A percentile compares a stretch with the other conserved stretches of the same genome.
phyloP scores from a whole-genome alignment of 2,888 invertebrate species.

The Acanthopleura granulata region DNA sequence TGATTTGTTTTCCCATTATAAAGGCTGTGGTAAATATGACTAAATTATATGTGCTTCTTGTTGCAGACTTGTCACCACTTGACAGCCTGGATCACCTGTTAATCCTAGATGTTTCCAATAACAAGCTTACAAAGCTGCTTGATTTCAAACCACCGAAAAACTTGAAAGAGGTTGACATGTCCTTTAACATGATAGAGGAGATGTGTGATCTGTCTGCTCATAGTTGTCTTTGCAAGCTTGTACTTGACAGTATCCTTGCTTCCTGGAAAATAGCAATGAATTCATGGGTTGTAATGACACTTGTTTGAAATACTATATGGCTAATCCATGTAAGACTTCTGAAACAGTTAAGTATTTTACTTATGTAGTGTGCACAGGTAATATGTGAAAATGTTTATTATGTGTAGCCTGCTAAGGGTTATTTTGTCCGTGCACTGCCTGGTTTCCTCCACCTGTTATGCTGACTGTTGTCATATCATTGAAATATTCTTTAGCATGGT shows the following conservation, averaged over 20 bases:
- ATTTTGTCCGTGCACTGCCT: too few species aligned
- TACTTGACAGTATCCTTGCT: conserved; percentile 65
- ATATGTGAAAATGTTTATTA: too few species aligned
- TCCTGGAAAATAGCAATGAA: neutral
- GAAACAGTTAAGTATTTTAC: too few species aligned
- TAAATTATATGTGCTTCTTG: neutral
- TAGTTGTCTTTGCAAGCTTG: conserved; percentile 56
- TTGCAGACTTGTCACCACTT: conserved; percentile 62
- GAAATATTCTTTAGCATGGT: too few species aligned
- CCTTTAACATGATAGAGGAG: conserved; percentile 62
- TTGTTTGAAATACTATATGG: neutral
- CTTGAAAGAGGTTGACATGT: conserved; percentile 63
- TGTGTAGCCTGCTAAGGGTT: too few species aligned
- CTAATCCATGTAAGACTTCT: too few species aligned
- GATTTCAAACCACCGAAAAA: conserved; percentile 65
- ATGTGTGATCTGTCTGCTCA: conserved; percentile 64
- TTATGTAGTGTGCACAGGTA: too few species aligned
- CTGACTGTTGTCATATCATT: too few species aligned
- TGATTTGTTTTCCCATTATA: too few species aligned
- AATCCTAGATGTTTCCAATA: conserved; percentile 67
- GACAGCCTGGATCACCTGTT: conserved; percentile 59
- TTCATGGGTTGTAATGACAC: neutral
- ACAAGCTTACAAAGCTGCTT: conserved; percentile 59
- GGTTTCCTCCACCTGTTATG: too few species aligned
- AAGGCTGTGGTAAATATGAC: too few species aligned